Conservation (phyloP, 2,797 vertebrate genomes). For the Cyclopterus lumpus region DNA sequence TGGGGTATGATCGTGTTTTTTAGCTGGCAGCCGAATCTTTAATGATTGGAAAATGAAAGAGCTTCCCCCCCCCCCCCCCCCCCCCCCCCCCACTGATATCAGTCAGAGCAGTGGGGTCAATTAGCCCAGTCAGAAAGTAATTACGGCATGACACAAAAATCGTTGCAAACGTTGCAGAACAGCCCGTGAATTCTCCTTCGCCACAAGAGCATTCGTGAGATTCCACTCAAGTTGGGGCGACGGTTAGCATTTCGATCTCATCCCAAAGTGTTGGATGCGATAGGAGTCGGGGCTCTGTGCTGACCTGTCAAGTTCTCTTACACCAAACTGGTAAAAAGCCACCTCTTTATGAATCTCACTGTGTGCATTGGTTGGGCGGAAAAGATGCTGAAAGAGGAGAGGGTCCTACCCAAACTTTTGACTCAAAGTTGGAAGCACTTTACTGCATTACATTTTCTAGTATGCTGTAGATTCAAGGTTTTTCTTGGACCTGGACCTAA, state of each 20-base stretch:
- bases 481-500: neutral
- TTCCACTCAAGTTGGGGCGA: neutral
- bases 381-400: neutral
- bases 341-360: neutral
- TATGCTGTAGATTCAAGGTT: neutral
- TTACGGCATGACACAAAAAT: neutral
- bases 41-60: neutral
- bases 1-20: neutral
- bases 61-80: too few relatives aligned
- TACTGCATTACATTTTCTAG: neutral
- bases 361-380: neutral
- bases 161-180: conserved; percentile 6
- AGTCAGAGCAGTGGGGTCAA: neutral
- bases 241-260: neutral
- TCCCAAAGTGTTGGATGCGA: neutral
- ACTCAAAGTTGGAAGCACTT: neutral
- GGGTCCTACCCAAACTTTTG: neutral
- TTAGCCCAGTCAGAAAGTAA: neutral
- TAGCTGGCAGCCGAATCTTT: neutral
- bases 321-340: neutral
- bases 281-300: neutral
- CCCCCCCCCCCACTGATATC: too few relatives aligned
- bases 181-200: neutral
- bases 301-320: neutral
- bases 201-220: neutral